These are phyloP conservation scores for Anoncus sp. DNA, from an alignment of 2,888 invertebrate genomes.

Conservation along the genomic window DNA sequence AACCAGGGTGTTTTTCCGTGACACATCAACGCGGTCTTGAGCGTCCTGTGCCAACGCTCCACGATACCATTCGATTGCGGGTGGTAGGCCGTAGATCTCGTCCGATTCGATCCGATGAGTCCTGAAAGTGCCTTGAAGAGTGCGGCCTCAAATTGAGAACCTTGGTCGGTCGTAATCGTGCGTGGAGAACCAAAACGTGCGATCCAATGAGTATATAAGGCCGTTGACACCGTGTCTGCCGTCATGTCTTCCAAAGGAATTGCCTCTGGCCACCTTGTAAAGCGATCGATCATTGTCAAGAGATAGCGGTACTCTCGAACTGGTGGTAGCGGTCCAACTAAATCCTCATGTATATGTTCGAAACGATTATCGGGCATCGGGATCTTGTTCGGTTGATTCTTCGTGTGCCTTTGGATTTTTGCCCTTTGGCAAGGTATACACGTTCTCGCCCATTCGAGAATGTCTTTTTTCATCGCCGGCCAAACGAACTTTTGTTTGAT, in stretches of 20 bases:
- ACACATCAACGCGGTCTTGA: constrained; percentile 18
- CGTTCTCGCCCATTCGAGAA: background rate
- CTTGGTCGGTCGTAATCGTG: background rate
- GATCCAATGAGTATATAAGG: background rate
- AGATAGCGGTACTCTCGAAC: background rate
- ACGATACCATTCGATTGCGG: constrained; percentile 4
- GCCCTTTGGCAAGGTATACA: constrained; percentile 3
- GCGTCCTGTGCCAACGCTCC: constrained; percentile 23
- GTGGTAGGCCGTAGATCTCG: background rate
- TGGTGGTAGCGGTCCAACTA: background rate
- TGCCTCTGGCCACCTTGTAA: background rate
- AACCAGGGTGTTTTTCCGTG: background rate
- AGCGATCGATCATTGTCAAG: background rate
- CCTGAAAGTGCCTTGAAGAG: constrained; percentile 5
- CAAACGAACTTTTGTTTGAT: background rate
- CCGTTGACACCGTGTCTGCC: background rate
- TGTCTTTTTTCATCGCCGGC: background rate
- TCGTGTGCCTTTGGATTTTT: background rate
- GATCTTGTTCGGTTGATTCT: background rate
- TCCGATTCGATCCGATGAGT: background rate
- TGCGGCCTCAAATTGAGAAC: background rate
- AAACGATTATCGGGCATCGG: background rate
- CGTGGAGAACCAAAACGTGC: constrained; percentile 7
- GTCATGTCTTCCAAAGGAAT: background rate
- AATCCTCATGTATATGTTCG: constrained; percentile 3